Base-by-base conservation (phyloP, 2,113 vertebrate genomes). In the Xiphias gladius region DNA sequence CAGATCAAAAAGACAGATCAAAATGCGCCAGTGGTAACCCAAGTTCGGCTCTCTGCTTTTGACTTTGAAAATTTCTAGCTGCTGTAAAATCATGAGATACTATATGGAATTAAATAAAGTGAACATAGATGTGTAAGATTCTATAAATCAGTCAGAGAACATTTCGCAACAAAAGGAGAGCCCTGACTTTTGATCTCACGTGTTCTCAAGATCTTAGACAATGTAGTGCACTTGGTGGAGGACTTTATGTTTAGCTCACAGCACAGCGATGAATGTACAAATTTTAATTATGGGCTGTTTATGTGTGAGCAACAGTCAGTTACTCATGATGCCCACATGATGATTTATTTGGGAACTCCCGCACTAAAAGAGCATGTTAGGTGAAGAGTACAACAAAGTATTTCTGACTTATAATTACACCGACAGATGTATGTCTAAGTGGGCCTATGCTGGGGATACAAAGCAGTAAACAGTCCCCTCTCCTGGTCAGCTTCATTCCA, bases 1-100 rank as follows among this genome's bases (percentile, higher is more conserved):
- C 26, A 66, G 79, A 91, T 86, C 83, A 91, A 85, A 93, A 90
- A 91, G 73, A 59, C 66, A 50, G 74, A 87, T 87, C 72, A 85
- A 82, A 91, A 87, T 79, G 78, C 78, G 75, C 76, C 63, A 50
- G 65, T 52, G 82, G 85, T 66, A 74, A 35, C 32, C 74, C 71
- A 86, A 83, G 83, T 92, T 90, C 75, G 80, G 87, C 84, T 87
- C 76, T 70, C 58, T 73, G 62, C 73, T 72, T 80, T 79, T 20
- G 73, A 76, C 86, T 91, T 90, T 86, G 84, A 88, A 89, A 85
- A 87, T 77, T 59, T 28, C 43, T 82, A 63, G 70, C 58, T 80
- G 79, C 81, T 83, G 76, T 83, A 79, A 87, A 88, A 85, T 79
- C 66, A 89, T 65, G 65, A 89, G 67, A 76, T 76, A 8, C 59